These are phyloP conservation scores for Thymelicus acteon DNA, from an alignment of 2,888 invertebrate genomes.

Conservation along the genomic window DNA sequence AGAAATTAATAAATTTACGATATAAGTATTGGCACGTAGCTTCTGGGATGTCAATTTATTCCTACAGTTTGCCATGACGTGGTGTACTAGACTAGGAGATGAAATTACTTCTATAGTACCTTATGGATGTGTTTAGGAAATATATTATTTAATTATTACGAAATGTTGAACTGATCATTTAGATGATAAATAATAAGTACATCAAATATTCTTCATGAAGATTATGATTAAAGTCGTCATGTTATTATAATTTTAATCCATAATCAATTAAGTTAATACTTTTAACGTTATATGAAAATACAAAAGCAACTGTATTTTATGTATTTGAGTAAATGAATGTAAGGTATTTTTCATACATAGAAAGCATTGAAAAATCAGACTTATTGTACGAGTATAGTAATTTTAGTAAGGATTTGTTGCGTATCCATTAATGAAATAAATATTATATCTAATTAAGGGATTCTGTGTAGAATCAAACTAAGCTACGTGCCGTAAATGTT, in stretches of 20 bases:
- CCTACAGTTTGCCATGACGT: slow-evolving; percentile 24
- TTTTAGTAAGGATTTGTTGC: slow-evolving; percentile 14
- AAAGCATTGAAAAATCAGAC: slow-evolving; percentile 12
- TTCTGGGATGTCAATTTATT: slow-evolving; percentile 29
- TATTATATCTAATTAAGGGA: background rate
- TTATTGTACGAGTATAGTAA: slow-evolving; percentile 24
- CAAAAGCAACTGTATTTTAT: slow-evolving; percentile 3
- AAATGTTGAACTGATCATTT: slow-evolving; percentile 26
- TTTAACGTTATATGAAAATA: background rate
- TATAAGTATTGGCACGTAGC: slow-evolving; percentile 42
- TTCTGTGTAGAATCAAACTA: slow-evolving; percentile 23
- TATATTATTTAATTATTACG: background rate
- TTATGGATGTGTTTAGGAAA: background rate
- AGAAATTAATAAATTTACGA: slow-evolving; percentile 39
- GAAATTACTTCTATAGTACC: slow-evolving; percentile 14
- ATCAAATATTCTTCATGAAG: background rate
- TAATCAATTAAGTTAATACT: background rate
- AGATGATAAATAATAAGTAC: background rate
- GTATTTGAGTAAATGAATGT: slow-evolving; percentile 28
- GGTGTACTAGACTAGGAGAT: slow-evolving; percentile 20
- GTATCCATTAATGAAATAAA: slow-evolving; percentile 11
- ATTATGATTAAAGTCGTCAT: background rate
- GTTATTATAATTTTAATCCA: slow-evolving; percentile 2
- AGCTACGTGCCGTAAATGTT: slow-evolving; percentile 24
- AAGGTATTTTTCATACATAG: background rate